phyloP scores from a whole-genome alignment of 1,140 invertebrate genomes.

The Homarus americanus region DNA sequence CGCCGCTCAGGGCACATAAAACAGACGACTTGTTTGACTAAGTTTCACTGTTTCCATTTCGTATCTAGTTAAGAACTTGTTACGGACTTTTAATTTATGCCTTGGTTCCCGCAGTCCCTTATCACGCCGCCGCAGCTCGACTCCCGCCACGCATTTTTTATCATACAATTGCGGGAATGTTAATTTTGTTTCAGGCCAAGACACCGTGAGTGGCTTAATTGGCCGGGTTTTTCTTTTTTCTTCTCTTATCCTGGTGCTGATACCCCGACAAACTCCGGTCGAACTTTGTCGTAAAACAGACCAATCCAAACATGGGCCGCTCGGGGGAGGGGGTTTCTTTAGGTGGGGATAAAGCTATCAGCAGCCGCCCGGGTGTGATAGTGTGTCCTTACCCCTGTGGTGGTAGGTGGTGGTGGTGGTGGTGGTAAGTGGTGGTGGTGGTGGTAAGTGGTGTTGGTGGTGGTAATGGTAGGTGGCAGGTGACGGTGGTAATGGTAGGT shows the following conservation, averaged over 20 bases:
- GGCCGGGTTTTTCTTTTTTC: background rate
- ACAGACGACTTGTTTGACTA: constrained; percentile 61
- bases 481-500: no score
- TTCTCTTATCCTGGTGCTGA: background rate
- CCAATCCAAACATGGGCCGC: no score
- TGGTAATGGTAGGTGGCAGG: no score
- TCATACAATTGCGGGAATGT: no score
- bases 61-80: constrained; percentile 61
- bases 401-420: background rate
- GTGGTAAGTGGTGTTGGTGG: background rate
- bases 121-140: background rate
- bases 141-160: constrained; percentile 3
- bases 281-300: no score
- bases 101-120: constrained; percentile 23
- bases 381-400: no score
- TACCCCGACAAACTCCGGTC: no score
- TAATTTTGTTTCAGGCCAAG: constrained; percentile 30
- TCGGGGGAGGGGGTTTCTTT: no score
- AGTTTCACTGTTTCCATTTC: constrained; percentile 66
- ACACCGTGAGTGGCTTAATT: constrained; percentile 22
- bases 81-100: constrained; percentile 60
- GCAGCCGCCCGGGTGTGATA: no score
- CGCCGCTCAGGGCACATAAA: constrained; percentile 40
- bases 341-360: no score
- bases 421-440: background rate